phyloP scores from a whole-genome alignment of 1,140 invertebrate species.

The Leguminivora glycinivorella region DNA sequence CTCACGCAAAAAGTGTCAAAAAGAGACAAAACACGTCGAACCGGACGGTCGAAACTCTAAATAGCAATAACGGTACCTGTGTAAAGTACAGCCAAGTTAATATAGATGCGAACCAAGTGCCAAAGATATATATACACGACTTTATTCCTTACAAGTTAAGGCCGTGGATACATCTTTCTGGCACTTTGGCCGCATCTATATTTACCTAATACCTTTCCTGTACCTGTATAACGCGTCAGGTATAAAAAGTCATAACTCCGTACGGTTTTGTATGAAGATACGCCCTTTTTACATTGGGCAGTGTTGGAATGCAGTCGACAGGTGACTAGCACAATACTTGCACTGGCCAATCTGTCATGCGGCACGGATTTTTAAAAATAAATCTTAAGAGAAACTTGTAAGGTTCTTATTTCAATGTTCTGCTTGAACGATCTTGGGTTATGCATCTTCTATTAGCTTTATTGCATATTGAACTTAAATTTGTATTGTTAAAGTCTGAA shows the following conservation, averaged over 20 bases:
- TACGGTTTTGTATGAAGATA: background rate
- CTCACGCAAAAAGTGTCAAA: background rate
- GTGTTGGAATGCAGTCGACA: conserved; percentile 16
- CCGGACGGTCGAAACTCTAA: conserved; percentile 26
- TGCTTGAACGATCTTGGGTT: background rate
- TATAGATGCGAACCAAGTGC: too few species aligned
- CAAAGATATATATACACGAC: too few species aligned
- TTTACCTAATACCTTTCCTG: too few species aligned
- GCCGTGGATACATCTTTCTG: too few species aligned
- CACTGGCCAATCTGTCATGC: conserved; percentile 8
- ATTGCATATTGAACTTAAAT: too few species aligned
- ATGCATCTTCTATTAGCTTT: background rate
- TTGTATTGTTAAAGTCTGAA: background rate
- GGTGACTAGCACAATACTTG: conserved; percentile 28
- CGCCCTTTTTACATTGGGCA: background rate
- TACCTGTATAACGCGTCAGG: background rate
- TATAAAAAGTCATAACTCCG: background rate
- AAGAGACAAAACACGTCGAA: conserved; percentile 19
- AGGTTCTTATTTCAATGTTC: background rate
- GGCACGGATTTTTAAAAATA: background rate
- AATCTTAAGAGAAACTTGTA: background rate
- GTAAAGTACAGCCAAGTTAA: too few species aligned
- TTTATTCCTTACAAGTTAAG: too few species aligned
- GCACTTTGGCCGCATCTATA: too few species aligned
- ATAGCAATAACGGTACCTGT: conserved; percentile 22